These are phyloP conservation scores for Trichonephila inaurata DNA, from an alignment of 1,140 invertebrate species.

Conservation along the genomic window DNA sequence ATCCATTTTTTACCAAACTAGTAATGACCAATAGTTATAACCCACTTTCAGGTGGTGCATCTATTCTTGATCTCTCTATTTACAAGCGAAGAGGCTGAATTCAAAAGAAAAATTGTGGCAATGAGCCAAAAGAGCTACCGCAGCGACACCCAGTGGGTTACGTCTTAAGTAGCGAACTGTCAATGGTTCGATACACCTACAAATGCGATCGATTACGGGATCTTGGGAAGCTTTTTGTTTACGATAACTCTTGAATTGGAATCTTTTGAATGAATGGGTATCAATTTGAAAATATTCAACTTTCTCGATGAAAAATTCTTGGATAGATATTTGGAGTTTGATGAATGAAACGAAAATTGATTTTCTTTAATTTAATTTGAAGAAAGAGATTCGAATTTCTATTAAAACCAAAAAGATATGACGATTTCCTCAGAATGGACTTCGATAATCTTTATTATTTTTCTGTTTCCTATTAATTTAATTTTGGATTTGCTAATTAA, in stretches of 20 bases:
- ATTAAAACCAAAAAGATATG: too few species aligned
- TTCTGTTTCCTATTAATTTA: too few species aligned
- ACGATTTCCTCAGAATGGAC: too few species aligned
- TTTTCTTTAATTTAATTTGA: too few species aligned
- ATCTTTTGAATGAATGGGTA: neutral
- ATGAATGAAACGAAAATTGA: too few species aligned
- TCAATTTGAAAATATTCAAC: neutral
- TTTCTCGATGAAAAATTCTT: too few species aligned
- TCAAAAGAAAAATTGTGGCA: constrained; percentile 66
- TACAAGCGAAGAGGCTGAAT: neutral
- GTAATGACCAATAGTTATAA: neutral
- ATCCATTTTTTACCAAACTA: neutral
- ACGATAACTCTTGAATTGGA: neutral
- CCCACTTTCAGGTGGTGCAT: constrained; percentile 59
- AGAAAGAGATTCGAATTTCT: too few species aligned
- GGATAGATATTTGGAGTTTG: too few species aligned
- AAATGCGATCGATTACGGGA: constrained; percentile 42
- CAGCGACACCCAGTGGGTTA: constrained; percentile 72
- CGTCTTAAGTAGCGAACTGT: constrained; percentile 64
- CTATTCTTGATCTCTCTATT: constrained; percentile 63
- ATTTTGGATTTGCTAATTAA: too few species aligned
- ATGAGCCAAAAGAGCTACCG: constrained; percentile 56
- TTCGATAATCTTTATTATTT: too few species aligned
- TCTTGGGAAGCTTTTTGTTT: constrained; percentile 1
- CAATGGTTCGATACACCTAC: constrained; percentile 62